A percentile compares a stretch with the other conserved stretches of the same genome.
Evolutionary conservation across 2,113 vertebrate genomes (phyloP).

Genomic region (Chinchilla lanigera): DNA sequence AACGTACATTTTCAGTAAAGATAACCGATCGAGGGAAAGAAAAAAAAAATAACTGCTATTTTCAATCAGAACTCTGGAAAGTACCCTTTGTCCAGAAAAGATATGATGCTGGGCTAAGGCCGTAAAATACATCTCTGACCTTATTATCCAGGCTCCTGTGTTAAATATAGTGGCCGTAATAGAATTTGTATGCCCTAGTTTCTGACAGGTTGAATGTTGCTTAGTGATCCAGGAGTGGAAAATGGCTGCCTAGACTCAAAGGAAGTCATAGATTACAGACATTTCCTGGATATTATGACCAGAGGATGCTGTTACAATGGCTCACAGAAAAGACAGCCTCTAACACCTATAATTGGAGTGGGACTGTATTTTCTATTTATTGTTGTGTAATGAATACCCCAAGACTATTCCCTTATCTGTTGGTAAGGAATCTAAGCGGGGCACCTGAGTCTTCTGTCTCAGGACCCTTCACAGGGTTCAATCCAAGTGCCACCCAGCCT

Average conservation of each 20-base stretch:
- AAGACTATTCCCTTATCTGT: conserved; percentile 26
- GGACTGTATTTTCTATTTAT: neutral
- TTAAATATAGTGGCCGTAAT: conserved; percentile 72
- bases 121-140: conserved; percentile 72
- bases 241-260: conserved; percentile 67
- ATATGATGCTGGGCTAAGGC: conserved; percentile 37
- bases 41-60: conserved; percentile 64
- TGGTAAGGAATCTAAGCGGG: neutral
- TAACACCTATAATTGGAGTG: neutral
- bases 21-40: conserved; percentile 51
- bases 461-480: neutral
- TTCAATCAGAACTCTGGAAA: conserved; percentile 72
- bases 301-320: conserved; percentile 40
- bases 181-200: conserved; percentile 72
- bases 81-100: conserved; percentile 59
- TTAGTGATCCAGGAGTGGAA: conserved; percentile 57
- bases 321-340: neutral
- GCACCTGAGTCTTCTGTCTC: neutral
- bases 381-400: neutral
- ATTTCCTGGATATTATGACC: conserved; percentile 53
- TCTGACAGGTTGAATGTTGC: conserved; percentile 70
- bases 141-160: conserved; percentile 72
- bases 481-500: neutral
- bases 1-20: conserved; percentile 72
- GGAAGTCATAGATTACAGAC: conserved; percentile 67